Conservation (phyloP, 2,113 vertebrate genomes). For the Suncus etruscus region DNA sequence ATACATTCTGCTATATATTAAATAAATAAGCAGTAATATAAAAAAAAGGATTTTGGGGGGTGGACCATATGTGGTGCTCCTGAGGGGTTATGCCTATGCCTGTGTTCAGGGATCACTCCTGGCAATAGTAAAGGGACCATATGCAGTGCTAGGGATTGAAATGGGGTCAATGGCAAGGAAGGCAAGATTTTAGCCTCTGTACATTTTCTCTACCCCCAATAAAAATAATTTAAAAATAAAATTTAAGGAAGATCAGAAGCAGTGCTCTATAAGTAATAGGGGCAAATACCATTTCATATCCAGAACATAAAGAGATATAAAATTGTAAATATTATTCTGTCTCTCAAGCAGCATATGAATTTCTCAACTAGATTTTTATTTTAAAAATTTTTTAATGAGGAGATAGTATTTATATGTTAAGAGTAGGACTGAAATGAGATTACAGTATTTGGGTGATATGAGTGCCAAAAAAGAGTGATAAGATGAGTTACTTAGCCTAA, state of each 20-base stretch:
- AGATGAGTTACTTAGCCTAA: not conserved
- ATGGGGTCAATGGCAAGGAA: too few relatives aligned
- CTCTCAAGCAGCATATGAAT: not conserved
- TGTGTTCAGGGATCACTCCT: too few relatives aligned
- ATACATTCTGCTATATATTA: conserved; percentile 5
- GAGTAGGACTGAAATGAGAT: conserved; percentile 23
- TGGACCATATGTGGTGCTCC: too few relatives aligned
- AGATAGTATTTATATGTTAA: conserved; percentile 22
- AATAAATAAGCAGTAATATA: not conserved
- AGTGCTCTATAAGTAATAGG: not conserved
- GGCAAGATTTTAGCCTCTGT: too few relatives aligned
- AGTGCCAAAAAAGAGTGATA: not conserved
- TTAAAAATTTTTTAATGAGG: conserved; percentile 27
- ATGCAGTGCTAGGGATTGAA: too few relatives aligned
- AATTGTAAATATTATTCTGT: not conserved
- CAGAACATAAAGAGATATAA: not conserved
- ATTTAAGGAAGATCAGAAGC: conserved; percentile 28
- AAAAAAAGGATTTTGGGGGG: too few relatives aligned
- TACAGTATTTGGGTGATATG: not conserved
- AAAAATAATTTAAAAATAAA: not conserved
- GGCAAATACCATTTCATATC: not conserved
- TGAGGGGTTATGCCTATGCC: too few relatives aligned
- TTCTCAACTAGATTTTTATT: conserved; percentile 39
- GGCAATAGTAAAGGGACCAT: too few relatives aligned
- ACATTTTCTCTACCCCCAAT: too few relatives aligned